Conservation (phyloP, 2,797 vertebrate species). For the Loris lydekkerianus region DNA sequence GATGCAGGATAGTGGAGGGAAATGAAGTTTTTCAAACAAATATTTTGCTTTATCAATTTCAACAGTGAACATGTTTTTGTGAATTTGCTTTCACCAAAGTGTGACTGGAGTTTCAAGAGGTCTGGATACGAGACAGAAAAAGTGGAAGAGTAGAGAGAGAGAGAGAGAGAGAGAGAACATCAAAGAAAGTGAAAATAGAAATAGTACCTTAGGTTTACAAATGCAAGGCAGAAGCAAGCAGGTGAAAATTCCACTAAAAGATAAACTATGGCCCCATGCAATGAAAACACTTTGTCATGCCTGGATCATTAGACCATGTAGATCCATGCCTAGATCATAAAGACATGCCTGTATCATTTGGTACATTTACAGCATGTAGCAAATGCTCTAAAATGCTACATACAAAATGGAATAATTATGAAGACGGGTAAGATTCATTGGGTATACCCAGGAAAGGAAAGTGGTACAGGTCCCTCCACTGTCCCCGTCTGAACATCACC, state of each 20-base stretch:
- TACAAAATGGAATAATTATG: neutral
- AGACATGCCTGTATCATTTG: too few species aligned
- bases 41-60: neutral
- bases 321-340: too few species aligned
- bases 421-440: neutral
- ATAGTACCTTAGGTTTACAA: neutral
- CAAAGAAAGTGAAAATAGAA: neutral
- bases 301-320: too few species aligned
- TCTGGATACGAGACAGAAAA: neutral
- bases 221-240: neutral
- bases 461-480: too few species aligned
- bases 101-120: neutral
- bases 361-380: too few species aligned
- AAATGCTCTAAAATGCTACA: too few species aligned
- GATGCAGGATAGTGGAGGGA: fast-evolving
- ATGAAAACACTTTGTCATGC: too few species aligned
- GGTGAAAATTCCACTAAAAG: neutral
- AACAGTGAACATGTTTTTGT: fast-evolving
- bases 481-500: too few species aligned
- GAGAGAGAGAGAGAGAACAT: neutral
- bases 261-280: too few species aligned
- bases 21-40: too few species aligned
- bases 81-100: neutral
- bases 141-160: neutral
- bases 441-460: too few species aligned